Percentiles rank a stretch among this genome's conserved stretches.
phyloP scores from a whole-genome alignment of 2,113 vertebrate species.

The Nesoenas mayeri region DNA sequence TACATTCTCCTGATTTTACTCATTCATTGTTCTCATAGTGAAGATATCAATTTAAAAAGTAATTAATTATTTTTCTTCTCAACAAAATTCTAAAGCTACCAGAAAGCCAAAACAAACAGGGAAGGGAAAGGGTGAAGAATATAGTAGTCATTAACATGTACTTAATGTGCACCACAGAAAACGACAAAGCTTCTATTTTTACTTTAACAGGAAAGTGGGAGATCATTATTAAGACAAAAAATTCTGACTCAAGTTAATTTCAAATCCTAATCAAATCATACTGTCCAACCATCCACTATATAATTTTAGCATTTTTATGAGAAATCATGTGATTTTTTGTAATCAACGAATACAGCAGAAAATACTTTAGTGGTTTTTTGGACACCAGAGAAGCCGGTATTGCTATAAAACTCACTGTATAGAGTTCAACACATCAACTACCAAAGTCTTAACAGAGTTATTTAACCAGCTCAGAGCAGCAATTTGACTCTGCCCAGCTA shows the following conservation, averaged over 20 bases:
- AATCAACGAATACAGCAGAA: slow-evolving; percentile 32
- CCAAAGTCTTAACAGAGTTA: background rate
- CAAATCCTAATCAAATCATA: slow-evolving; percentile 19
- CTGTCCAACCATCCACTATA: background rate
- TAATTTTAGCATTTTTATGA: slow-evolving; percentile 11
- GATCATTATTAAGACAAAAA: background rate
- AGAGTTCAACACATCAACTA: slow-evolving; percentile 25
- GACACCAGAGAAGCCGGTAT: slow-evolving; percentile 58
- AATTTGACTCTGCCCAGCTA: slow-evolving; percentile 33
- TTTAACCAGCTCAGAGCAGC: background rate
- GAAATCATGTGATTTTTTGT: background rate
- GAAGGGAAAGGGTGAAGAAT: background rate
- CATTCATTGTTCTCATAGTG: background rate
- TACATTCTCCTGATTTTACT: slow-evolving; percentile 32
- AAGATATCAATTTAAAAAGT: background rate
- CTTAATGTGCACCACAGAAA: background rate
- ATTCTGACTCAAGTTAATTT: background rate
- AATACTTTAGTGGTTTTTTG: background rate
- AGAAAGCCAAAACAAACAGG: slow-evolving; percentile 23
- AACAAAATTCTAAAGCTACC: slow-evolving; percentile 15
- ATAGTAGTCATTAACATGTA: slow-evolving; percentile 10
- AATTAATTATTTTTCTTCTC: background rate
- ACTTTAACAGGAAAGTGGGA: background rate
- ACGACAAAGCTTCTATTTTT: background rate
- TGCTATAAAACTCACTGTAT: background rate